Conservation (phyloP, 2,113 vertebrate genomes). For the Zosterops japonicus region DNA sequence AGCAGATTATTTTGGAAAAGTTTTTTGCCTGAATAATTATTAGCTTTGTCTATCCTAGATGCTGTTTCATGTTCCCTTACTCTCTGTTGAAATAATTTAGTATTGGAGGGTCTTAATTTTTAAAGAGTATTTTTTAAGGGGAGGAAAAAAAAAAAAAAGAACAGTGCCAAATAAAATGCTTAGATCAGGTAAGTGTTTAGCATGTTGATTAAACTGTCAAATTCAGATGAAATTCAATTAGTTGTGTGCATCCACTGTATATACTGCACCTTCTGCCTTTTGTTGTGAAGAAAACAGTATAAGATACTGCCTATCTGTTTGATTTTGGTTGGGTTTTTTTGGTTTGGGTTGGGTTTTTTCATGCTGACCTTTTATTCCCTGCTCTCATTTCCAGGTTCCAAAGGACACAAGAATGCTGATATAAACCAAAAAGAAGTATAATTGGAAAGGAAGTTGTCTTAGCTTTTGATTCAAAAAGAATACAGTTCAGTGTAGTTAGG, state of each 20-base stretch:
- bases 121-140: neutral
- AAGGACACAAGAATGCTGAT: neutral
- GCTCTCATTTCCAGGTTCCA: neutral
- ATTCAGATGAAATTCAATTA: neutral
- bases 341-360: neutral
- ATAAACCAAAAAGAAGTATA: neutral
- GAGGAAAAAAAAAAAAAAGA: neutral
- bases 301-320: neutral
- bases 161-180: neutral
- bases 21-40: neutral
- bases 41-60: neutral
- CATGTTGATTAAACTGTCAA: neutral
- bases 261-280: neutral
- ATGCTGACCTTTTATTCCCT: neutral
- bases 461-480: neutral
- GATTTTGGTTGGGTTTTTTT: neutral
- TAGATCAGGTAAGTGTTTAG: neutral
- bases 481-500: neutral
- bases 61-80: neutral
- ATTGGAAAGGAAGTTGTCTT: neutral
- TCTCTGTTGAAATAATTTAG: neutral
- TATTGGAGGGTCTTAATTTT: neutral
- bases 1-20: neutral
- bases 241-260: neutral
- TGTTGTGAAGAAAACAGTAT: neutral